Evolutionary conservation across 1,140 invertebrate species (phyloP).

Genomic region (Papilio aristodemus): DNA sequence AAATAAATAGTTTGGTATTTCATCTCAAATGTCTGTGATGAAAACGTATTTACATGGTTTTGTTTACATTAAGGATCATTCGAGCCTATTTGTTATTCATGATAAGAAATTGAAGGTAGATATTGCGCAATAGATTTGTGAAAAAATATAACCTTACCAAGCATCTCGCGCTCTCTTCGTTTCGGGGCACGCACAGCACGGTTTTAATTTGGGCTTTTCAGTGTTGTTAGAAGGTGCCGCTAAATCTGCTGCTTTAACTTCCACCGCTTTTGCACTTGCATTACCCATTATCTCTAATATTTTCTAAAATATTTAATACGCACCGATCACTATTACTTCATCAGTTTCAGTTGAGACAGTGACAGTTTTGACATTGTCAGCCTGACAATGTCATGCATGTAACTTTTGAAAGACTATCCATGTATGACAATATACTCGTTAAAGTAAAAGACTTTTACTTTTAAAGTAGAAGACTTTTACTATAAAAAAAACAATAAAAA

Average conservation of each 20-base stretch:
- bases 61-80: neutral
- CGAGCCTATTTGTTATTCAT: neutral
- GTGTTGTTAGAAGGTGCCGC: slow-evolving; percentile 54
- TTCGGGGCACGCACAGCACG: slow-evolving; percentile 99
- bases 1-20: no score
- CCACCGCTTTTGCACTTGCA: slow-evolving; percentile 71
- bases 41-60: no score
- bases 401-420: no score
- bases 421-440: no score
- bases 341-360: no score
- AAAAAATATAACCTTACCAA: slow-evolving; percentile 85
- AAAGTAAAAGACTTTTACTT: no score
- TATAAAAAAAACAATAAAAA: no score
- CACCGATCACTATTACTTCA: slow-evolving; percentile 29
- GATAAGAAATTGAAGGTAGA: neutral
- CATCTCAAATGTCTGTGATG: no score
- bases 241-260: slow-evolving; percentile 54
- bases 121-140: slow-evolving; percentile 50
- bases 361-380: slow-evolving; percentile 24
- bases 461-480: no score
- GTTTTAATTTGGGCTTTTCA: slow-evolving; percentile 89
- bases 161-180: slow-evolving; percentile 94
- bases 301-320: slow-evolving; percentile 42
- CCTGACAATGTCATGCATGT: neutral
- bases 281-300: slow-evolving; percentile 57